Conservation (phyloP, 2,113 vertebrate species). For the Gallinago undulata region DNA sequence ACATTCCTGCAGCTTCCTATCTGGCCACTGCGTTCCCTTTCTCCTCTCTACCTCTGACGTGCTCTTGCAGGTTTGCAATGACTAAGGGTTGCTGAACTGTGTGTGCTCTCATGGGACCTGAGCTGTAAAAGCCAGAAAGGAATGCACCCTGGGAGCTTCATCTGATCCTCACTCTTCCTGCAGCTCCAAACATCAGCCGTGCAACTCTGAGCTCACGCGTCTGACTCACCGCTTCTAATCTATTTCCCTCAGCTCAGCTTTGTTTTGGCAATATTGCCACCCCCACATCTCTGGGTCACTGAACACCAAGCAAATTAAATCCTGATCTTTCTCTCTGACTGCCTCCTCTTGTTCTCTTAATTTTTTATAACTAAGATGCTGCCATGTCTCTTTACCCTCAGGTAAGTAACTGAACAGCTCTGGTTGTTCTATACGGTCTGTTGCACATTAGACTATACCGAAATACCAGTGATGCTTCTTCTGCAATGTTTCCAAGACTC, state of each 20-base stretch:
- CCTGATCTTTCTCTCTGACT: neutral
- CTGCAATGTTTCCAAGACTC: neutral
- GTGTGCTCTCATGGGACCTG: neutral
- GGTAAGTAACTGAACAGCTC: neutral
- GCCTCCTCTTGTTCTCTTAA: neutral
- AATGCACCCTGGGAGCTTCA: neutral
- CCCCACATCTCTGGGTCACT: conserved; percentile 9
- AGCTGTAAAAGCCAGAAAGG: neutral
- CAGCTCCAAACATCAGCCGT: conserved; percentile 13
- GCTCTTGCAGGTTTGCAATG: neutral
- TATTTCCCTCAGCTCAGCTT: conserved; percentile 15
- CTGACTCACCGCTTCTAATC: conserved; percentile 34
- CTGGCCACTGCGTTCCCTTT: neutral
- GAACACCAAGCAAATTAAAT: conserved; percentile 38
- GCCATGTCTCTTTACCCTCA: neutral
- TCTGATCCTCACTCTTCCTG: neutral
- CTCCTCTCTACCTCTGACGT: neutral
- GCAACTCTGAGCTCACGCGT: conserved; percentile 20
- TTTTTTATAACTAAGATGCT: neutral
- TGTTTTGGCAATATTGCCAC: conserved; percentile 49
- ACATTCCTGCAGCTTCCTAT: neutral
- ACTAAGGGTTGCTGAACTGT: neutral
- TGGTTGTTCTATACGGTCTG: neutral
- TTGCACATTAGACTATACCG: neutral
- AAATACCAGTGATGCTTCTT: neutral